Conservation (phyloP, 2,113 vertebrate species). For the Pluvianellus socialis region DNA sequence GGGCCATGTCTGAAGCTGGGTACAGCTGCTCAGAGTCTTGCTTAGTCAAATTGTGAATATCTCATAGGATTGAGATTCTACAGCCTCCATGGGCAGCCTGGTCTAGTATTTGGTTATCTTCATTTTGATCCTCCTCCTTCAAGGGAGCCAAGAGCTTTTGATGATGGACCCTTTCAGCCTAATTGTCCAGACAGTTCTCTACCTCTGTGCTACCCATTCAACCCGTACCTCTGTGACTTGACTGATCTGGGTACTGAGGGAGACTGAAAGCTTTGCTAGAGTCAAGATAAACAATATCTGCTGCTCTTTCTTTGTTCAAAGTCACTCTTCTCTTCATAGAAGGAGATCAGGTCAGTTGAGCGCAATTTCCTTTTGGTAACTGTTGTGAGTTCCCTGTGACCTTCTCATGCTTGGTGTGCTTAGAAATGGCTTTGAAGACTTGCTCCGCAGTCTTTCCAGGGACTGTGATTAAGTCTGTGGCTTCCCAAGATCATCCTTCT, state of each 20-base stretch:
- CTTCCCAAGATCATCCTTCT: neutral
- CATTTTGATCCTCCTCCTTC: neutral
- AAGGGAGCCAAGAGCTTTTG: neutral
- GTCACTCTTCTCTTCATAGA: neutral
- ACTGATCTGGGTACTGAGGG: neutral
- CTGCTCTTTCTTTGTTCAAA: neutral
- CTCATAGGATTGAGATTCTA: neutral
- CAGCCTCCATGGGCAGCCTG: rapidly evolving
- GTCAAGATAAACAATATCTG: neutral
- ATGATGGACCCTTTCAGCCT: neutral
- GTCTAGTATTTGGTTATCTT: neutral
- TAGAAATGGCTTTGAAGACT: neutral
- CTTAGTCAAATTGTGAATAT: neutral
- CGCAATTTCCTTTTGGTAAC: neutral
- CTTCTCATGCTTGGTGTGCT: neutral
- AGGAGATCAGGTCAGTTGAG: neutral
- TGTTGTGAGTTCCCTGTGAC: neutral
- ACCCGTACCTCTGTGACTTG: neutral
- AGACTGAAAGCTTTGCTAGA: neutral
- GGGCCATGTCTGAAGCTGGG: neutral
- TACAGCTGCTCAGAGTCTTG: neutral
- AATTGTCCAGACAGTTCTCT: neutral
- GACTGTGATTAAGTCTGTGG: neutral
- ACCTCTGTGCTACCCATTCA: neutral
- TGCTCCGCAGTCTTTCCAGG: neutral